A percentile compares a stretch with the other conserved stretches of the same genome.
phyloP scores from a whole-genome alignment of 2,113 vertebrate genomes.

The Mormyrus iriodes region DNA sequence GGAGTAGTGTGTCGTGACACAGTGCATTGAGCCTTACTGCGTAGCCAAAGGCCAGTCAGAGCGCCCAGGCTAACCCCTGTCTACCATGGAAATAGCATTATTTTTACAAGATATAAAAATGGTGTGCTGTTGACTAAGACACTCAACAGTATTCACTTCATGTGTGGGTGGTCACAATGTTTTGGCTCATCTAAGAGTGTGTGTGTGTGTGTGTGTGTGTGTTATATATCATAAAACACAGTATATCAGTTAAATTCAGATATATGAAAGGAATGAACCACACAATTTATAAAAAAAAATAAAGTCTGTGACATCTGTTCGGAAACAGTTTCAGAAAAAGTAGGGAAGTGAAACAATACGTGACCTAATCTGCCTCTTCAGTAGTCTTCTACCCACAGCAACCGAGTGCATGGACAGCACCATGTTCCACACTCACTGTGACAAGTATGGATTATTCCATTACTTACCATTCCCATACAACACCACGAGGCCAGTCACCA shows the following conservation, averaged over 20 bases:
- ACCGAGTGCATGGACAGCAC: neutral
- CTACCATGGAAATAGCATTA: neutral
- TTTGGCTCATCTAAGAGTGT: neutral
- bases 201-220: too few relatives aligned
- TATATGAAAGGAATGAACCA: neutral
- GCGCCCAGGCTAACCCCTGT: neutral
- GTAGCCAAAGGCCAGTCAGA: neutral
- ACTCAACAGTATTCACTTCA: neutral
- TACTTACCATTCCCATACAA: constrained; percentile 78
- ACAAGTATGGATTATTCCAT: neutral
- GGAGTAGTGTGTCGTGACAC: neutral
- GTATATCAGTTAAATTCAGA: neutral
- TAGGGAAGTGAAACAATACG: constrained; percentile 2
- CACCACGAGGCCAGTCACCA: constrained; percentile 79
- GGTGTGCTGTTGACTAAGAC: neutral
- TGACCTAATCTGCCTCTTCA: neutral
- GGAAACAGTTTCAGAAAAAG: neutral
- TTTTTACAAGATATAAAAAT: neutral
- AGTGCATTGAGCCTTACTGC: neutral
- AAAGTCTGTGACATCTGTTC: neutral
- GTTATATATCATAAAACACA: neutral
- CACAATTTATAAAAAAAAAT: neutral
- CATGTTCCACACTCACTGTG: neutral
- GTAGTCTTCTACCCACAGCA: neutral
- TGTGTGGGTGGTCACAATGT: neutral